Base-by-base conservation (phyloP, 2,113 vertebrate species). In the Tinamus guttatus region DNA sequence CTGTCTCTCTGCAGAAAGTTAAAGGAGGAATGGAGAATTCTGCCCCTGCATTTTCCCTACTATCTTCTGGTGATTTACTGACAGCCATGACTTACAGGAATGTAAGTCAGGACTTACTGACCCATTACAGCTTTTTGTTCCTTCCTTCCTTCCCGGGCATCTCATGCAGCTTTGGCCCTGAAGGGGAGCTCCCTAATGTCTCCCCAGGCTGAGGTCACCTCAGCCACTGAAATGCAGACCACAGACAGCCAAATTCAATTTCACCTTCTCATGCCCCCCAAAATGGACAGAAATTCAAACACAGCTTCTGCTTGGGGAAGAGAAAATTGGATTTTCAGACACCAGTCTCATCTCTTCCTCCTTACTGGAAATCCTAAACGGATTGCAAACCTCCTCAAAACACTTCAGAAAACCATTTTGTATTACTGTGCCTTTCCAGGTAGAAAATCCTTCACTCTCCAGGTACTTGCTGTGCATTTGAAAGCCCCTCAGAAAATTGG, bases 401-500 rank as follows among this genome's bases (percentile, higher is more conserved):
- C 2, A 28, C 43, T 85, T 58, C 32, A 76, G 38, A 69, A 90
- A 86, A 93, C 27, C 18, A 47, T 36, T 38, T 14, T 75, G 41
- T n/a, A 83, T 88, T 94, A 96, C 97, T 97, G 68, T 97, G 97
- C 98, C 98, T 96, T 98, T 97, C 98, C 98, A 98, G 4, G 94
- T 96, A 25, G 96, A 95, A 95, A 98, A 98, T 65, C 91, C 94
- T 68, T 96, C 94, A 40, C 98, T 97, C 68, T 88, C 47, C 54
- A 81, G 28, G 93, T 98, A 98, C 41, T 97, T 93, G 68, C 18
- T 96, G 90, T 98, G 98, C 92, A 98, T 83, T 70, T 98, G 98
- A 71, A 98, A 97, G 38, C 98, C 98, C 54, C 76, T 94, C 74
- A 98, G 97, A 84, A 98, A 98, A 94, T 98, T 98, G 51, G 97